Percentiles rank a stretch among this genome's conserved stretches.
phyloP scores from a whole-genome alignment of 2,888 invertebrate genomes.

The Alsophila aescularia region DNA sequence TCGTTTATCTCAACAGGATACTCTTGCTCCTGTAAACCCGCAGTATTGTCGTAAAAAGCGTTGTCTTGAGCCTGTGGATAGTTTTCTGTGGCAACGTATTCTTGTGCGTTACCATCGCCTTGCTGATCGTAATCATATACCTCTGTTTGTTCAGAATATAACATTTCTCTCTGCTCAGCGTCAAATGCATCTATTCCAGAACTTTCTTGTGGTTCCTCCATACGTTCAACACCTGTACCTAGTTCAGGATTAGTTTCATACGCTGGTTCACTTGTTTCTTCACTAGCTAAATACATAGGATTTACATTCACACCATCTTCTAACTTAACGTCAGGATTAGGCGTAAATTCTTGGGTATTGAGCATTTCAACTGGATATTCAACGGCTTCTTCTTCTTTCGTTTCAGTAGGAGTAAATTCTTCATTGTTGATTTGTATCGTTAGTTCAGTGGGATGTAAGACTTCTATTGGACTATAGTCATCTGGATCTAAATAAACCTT shows the following conservation, averaged over 20 bases:
- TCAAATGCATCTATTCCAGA: conserved; percentile 59
- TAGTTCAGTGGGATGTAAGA: conserved; percentile 33
- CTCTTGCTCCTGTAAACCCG: conserved; percentile 44
- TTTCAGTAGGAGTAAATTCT: too few relatives aligned
- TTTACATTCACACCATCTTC: conserved; percentile 42
- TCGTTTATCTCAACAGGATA: conserved; percentile 56
- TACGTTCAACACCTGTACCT: conserved; percentile 8
- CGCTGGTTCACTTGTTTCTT: conserved; percentile 26
- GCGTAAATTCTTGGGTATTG: conserved; percentile 43
- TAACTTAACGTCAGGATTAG: conserved; percentile 36
- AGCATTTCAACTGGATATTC: conserved; percentile 44
- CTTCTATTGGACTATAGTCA: conserved; percentile 33
- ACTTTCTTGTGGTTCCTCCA: conserved; percentile 22
- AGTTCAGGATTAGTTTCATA: conserved; percentile 12
- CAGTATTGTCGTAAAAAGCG: conserved; percentile 54
- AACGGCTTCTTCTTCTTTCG: conserved; percentile 24
- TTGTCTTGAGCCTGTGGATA: conserved; percentile 53
- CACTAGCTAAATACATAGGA: conserved; percentile 32
- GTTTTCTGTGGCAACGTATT: conserved; percentile 41
- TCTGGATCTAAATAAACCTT: conserved; percentile 36
- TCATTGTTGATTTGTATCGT: conserved; percentile 32
- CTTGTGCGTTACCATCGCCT: conserved; percentile 40
- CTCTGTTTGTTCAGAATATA: conserved; percentile 56
- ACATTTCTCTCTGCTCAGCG: conserved; percentile 62
- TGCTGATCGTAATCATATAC: conserved; percentile 49